Conservation (phyloP, 2,797 vertebrate species). For the Etheostoma perlongum region DNA sequence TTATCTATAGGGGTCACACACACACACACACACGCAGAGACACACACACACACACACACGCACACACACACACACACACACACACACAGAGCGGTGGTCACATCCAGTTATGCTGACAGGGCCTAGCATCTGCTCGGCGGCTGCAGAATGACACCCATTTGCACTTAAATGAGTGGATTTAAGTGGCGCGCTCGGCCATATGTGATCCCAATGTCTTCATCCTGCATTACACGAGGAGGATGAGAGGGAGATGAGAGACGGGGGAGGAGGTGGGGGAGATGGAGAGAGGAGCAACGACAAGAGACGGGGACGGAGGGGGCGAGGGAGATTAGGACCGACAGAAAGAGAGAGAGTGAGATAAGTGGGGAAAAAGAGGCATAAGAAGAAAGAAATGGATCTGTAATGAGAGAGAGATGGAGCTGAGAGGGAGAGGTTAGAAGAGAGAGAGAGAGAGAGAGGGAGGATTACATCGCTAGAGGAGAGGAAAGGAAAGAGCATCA, state of each 20-base stretch:
- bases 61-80: constrained; percentile 41
- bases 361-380: constrained; percentile 14
- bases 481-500: background rate
- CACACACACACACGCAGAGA: constrained; percentile 26
- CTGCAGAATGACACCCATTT: constrained; percentile 90
- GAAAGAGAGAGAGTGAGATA: constrained; percentile 11
- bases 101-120: constrained; percentile 80
- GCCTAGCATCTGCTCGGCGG: constrained; percentile 78
- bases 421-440: constrained; percentile 34
- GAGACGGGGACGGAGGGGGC: constrained; percentile 29
- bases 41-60: constrained; percentile 19
- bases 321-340: constrained; percentile 57
- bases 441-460: constrained; percentile 9
- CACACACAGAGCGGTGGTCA: constrained; percentile 58
- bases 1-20: constrained; percentile 35
- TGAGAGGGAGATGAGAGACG: constrained; percentile 45
- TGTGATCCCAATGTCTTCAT: constrained; percentile 94
- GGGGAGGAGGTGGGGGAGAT: background rate
- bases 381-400: constrained; percentile 58
- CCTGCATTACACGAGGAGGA: constrained; percentile 84
- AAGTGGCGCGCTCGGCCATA: constrained; percentile 91
- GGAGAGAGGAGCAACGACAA: constrained; percentile 25
- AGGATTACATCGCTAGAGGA: background rate
- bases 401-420: constrained; percentile 55
- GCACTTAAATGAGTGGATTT: constrained; percentile 96